Evolutionary conservation across 2,113 vertebrate genomes (phyloP), one percentile per base, ranked within the genome.

Genomic region (Cacatua alba): DNA sequence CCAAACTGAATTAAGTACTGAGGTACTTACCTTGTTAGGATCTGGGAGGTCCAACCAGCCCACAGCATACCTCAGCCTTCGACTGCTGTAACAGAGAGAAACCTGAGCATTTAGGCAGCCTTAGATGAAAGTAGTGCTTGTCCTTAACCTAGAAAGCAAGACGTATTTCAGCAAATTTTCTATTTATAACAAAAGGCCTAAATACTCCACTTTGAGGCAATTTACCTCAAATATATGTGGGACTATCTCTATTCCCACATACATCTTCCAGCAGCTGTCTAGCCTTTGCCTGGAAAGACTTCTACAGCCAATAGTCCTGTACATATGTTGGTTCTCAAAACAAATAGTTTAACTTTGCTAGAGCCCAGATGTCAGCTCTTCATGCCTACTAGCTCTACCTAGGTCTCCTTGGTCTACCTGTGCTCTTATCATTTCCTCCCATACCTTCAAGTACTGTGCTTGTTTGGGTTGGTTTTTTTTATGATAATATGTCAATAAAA

Each of bases 1-100:
- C 72, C 69, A 49, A 13, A 29, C 8, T 13, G 28, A n/a, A 31
- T 37, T 17, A 23, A 33, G 17, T 18, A 51, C 19, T 0, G 0
- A 57, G 21, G 33, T 31, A 49, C 37, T 69, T 37, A 39, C 25
- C 13, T 75, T 31, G 7, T 16, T 25, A 37, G 46, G 41, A 33
- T 16, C 20, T 16, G 26, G 55, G 23, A 68, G 52, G 29, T 46
- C 31, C 57, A 83, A 0, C 11, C 15, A n/a, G 20, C 29, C 4
- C 3, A 11, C 17, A 19, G 37, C 19, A 23, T 4, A 26, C 10
- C 25, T 41, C 65, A 53, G 69, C 33, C 43, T 79, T 48, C 1
- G 1, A 35, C 2, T 59, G 20, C 39, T 62, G 48, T 51, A 82
- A 35, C 16, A 41, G 82, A 26, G 48, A 24, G 26, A 74, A 83